Base-by-base conservation (phyloP, 2,888 invertebrate genomes). In the Apodemia zela region DNA sequence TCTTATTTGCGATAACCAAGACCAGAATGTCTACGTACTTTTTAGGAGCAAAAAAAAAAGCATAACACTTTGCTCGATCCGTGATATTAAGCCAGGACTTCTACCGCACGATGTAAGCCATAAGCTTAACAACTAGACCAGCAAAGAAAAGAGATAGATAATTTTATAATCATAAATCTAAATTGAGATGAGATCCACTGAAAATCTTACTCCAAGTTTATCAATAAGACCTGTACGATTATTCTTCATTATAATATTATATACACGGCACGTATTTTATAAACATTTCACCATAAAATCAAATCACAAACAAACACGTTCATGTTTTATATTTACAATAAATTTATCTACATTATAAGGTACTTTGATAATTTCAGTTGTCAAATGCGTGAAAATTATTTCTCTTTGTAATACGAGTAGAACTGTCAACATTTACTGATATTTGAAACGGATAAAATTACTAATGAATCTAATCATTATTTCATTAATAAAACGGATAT, bases 231-330 rank as follows among this genome's bases (percentile, higher is more conserved):
- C n/a, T 29, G 42, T 45, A 45, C 21, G 7, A 58, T 62, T 63
- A 64, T 65, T 86, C 85, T 85, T 82, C 84, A 84, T 84, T 77
- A 79, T 75, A 82, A 25, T 54, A 54, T 57, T 89, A 91, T 89
- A 79, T 89, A 91, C 90, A 91, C 87, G 88, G 87, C 87, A 89
- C 89, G 80, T 80, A 57, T 76, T 71, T 82, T 84, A 29, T 63
- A 65, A 65, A 63, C 60, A 62, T 61, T 58, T 62, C 60, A 42
- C 54, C 64, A 68, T 61, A 63, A 61, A 67, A 64, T 61, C 65
- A 66, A 63, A 59, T 54, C 29, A 60, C 63, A 61, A 57, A 57
- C 57, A 57, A 57, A 57, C 25, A n/a, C 29, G 29, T 57, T 25
- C 15, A 29, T 57, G 57, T 80, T 72, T 71, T 71, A 72, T 87